These are phyloP conservation scores for Pomacea canaliculata DNA, from an alignment of 2,888 invertebrate genomes.

Conservation along the genomic window DNA sequence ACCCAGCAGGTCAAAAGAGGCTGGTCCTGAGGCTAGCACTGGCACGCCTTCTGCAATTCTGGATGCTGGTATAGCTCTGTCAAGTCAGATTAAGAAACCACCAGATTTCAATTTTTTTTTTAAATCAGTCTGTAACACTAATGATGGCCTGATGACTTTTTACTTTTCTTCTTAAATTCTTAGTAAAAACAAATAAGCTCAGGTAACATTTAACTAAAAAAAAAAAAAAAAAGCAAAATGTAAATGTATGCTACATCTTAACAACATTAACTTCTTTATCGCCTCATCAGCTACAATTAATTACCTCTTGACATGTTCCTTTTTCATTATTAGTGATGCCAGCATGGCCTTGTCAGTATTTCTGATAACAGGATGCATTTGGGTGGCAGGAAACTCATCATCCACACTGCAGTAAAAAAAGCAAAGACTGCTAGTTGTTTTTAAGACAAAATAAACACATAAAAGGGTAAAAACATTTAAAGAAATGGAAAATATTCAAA, in stretches of 20 bases:
- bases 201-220: too few species aligned
- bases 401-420: constrained; percentile 8
- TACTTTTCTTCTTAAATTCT: too few species aligned
- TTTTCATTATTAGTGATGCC: neutral
- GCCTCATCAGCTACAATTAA: too few species aligned
- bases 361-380: neutral
- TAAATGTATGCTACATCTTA: too few species aligned
- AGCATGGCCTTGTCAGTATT: constrained; percentile 4
- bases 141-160: neutral
- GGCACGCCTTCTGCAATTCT: constrained; percentile 1
- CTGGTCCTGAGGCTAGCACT: neutral
- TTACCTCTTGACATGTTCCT: too few species aligned
- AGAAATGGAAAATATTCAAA: neutral
- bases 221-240: too few species aligned
- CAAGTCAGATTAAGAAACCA: neutral
- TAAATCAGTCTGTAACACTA: neutral
- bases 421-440: neutral
- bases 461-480: neutral
- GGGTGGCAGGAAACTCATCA: neutral
- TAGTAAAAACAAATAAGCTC: too few species aligned
- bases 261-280: too few species aligned
- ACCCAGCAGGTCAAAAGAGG: constrained; percentile 65
- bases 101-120: neutral
- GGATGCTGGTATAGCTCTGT: constrained; percentile 13
- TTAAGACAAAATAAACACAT: neutral